phyloP scores from a whole-genome alignment of 2,888 invertebrate species.

The Plutella xylostella region DNA sequence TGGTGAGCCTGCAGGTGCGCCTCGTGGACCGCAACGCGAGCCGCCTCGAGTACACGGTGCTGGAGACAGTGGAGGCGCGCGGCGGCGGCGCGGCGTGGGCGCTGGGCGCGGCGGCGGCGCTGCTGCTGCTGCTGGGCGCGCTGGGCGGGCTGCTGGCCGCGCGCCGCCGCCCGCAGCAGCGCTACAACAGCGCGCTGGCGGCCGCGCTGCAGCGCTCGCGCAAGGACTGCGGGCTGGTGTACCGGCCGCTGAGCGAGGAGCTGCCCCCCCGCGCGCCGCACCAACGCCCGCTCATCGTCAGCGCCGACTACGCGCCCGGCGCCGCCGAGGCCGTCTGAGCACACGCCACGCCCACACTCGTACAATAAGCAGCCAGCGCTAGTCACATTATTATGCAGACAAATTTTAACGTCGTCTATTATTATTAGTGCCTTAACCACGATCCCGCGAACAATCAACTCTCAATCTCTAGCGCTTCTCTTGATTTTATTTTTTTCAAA shows the following conservation, averaged over 20 bases:
- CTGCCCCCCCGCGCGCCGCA: slow-evolving; percentile 77
- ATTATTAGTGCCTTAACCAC: slow-evolving; percentile 48
- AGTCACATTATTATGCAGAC: slow-evolving; percentile 36
- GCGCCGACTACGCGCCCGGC: slow-evolving; percentile 72
- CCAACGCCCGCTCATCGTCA: too few species aligned
- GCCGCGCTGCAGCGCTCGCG: slow-evolving; percentile 70
- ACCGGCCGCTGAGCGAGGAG: slow-evolving; percentile 83
- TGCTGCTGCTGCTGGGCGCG: slow-evolving; percentile 65
- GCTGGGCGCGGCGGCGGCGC: slow-evolving; percentile 66
- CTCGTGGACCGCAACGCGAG: slow-evolving; percentile 65
- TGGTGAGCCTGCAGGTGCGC: slow-evolving; percentile 63
- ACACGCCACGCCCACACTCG: slow-evolving; percentile 27
- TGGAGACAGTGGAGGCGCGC: too few species aligned
- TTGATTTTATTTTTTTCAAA: slow-evolving; percentile 31
- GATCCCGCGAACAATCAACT: slow-evolving; percentile 40
- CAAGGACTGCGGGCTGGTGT: slow-evolving; percentile 81
- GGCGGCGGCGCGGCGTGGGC: slow-evolving; percentile 58
- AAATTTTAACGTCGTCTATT: neutral
- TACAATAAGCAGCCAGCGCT: slow-evolving; percentile 46
- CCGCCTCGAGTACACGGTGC: too few species aligned
- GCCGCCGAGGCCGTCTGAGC: slow-evolving; percentile 72
- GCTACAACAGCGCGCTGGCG: slow-evolving; percentile 65
- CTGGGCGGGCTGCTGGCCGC: slow-evolving; percentile 53
- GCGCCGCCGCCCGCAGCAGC: slow-evolving; percentile 43
- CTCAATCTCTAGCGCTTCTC: slow-evolving; percentile 55